phyloP scores from a whole-genome alignment of 2,113 vertebrate genomes.

The Clarias macrocephalus region DNA sequence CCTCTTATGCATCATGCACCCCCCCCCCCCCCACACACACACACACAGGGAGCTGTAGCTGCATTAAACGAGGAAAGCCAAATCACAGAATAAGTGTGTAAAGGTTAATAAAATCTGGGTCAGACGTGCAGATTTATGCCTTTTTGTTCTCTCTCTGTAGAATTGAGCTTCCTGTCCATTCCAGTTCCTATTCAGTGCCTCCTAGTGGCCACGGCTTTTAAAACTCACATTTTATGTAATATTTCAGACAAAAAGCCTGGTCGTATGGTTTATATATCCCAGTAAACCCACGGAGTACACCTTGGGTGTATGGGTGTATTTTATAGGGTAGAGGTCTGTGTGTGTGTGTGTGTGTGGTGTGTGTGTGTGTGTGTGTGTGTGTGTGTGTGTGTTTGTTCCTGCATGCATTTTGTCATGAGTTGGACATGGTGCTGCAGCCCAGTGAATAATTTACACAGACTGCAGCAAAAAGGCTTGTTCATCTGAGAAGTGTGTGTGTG shows the following conservation, averaged over 20 bases:
- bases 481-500: background rate
- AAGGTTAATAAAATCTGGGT: background rate
- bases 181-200: background rate
- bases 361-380: background rate
- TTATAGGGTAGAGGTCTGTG: background rate
- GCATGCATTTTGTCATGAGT: conserved; percentile 2
- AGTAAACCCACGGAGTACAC: background rate
- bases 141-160: background rate
- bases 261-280: background rate
- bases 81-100: no score
- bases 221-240: background rate
- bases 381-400: background rate
- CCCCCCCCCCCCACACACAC: background rate
- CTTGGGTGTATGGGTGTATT: background rate
- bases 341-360: background rate
- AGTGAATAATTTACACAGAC: conserved; percentile 73
- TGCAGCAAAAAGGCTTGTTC: conserved; percentile 63
- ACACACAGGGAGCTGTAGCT: background rate
- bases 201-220: background rate
- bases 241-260: background rate
- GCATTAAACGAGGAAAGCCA: background rate
- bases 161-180: background rate
- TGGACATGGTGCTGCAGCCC: conserved; percentile 4
- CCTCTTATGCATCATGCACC: background rate
- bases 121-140: background rate